phyloP scores from a whole-genome alignment of 2,888 invertebrate species.

The Luperina testacea region DNA sequence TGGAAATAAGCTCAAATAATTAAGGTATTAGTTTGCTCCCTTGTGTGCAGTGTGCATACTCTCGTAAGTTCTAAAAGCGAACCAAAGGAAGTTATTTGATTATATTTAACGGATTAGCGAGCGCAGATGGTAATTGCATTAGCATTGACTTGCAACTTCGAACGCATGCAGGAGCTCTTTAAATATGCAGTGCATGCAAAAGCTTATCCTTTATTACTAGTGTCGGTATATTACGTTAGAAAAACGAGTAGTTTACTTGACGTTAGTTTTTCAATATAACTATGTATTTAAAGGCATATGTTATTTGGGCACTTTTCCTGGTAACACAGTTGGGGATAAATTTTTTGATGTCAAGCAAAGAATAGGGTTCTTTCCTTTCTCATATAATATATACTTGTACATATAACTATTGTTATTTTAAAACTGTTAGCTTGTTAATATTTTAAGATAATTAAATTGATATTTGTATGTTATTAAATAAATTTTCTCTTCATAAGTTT shows the following conservation, averaged over 20 bases:
- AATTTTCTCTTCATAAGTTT: not conserved
- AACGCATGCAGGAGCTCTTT: too few relatives aligned
- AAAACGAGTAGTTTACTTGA: not conserved
- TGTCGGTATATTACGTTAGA: not conserved
- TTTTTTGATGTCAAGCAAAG: too few relatives aligned
- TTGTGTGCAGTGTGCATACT: conserved; percentile 1
- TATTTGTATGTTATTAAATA: not conserved
- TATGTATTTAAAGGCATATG: not conserved
- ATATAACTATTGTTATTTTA: too few relatives aligned
- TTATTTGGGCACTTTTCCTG: too few relatives aligned
- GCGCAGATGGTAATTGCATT: conserved; percentile 6
- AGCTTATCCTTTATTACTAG: not conserved
- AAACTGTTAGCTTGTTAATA: too few relatives aligned
- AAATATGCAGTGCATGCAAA: too few relatives aligned
- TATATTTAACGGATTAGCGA: conserved; percentile 42
- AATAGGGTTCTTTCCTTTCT: too few relatives aligned
- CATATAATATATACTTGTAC: too few relatives aligned
- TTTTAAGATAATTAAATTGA: too few relatives aligned
- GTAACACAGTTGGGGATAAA: too few relatives aligned
- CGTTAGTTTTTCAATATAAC: not conserved
- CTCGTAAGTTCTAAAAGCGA: conserved; percentile 17
- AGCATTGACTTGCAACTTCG: too few relatives aligned
- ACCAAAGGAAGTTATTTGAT: conserved; percentile 27
- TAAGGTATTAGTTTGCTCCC: not conserved
- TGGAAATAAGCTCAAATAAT: conserved; percentile 13